These are phyloP conservation scores for Camponotus vicinus DNA, from an alignment of 1,140 invertebrate species.

Conservation along the genomic window DNA sequence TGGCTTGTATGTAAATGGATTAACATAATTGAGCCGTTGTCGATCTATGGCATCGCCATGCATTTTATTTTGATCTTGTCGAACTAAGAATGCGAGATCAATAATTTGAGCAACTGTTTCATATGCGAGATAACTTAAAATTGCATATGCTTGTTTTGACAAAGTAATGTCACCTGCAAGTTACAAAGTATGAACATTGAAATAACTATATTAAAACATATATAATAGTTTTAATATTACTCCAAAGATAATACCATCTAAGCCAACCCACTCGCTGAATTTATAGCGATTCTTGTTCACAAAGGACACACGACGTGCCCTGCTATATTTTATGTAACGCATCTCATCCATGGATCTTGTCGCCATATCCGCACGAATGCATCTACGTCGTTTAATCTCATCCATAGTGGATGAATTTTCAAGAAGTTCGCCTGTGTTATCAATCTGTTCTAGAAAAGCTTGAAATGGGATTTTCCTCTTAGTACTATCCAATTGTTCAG, in stretches of 20 bases:
- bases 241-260: slow-evolving; percentile 74
- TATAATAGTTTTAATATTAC: slow-evolving; percentile 17
- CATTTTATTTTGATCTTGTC: slow-evolving; percentile 87
- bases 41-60: slow-evolving; percentile 86
- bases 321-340: slow-evolving; percentile 84
- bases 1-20: slow-evolving; percentile 84
- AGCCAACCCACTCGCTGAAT: slow-evolving; percentile 87
- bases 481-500: slow-evolving; percentile 54
- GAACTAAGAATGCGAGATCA: slow-evolving; percentile 89
- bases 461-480: slow-evolving; percentile 74
- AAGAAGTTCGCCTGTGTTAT: slow-evolving; percentile 83
- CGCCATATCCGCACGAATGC: slow-evolving; percentile 82
- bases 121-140: slow-evolving; percentile 89
- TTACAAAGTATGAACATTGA: slow-evolving; percentile 58
- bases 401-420: slow-evolving; percentile 77
- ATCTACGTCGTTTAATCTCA: slow-evolving; percentile 81
- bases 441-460: slow-evolving; percentile 78
- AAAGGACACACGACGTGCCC: slow-evolving; percentile 86
- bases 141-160: slow-evolving; percentile 85
- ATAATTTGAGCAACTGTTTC: slow-evolving; percentile 90
- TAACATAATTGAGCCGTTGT: slow-evolving; percentile 82
- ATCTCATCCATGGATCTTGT: slow-evolving; percentile 81
- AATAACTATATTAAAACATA: slow-evolving; percentile 1
- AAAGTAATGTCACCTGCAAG: slow-evolving; percentile 85
- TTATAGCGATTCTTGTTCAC: slow-evolving; percentile 85